These are phyloP conservation scores for Listronotus oregonensis DNA, from an alignment of 1,140 invertebrate genomes.

Conservation along the genomic window DNA sequence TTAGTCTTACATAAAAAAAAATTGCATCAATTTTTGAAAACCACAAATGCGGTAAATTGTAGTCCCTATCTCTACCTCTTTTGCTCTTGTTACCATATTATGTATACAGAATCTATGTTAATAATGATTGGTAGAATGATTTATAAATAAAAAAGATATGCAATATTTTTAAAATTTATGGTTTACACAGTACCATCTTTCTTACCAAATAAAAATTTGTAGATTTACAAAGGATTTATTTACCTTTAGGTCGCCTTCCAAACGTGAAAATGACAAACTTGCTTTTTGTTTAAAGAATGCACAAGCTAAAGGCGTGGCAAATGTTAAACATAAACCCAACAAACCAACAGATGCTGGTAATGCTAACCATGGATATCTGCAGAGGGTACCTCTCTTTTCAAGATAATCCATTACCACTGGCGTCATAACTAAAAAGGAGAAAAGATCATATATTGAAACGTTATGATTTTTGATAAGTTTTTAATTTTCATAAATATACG, in stretches of 20 bases:
- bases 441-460: conserved; percentile 42
- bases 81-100: too few relatives aligned
- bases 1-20: too few relatives aligned
- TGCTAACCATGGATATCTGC: conserved; percentile 62
- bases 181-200: too few relatives aligned
- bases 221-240: conserved; percentile 5
- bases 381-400: conserved; percentile 65
- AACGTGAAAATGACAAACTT: conserved; percentile 59
- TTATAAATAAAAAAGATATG: too few relatives aligned
- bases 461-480: not conserved
- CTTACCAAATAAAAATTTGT: too few relatives aligned
- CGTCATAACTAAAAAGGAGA: conserved; percentile 69
- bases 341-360: conserved; percentile 69
- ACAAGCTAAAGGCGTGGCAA: conserved; percentile 85
- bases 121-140: too few relatives aligned
- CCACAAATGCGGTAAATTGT: too few relatives aligned
- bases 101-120: too few relatives aligned
- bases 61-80: too few relatives aligned
- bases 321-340: conserved; percentile 75
- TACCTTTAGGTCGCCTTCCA: conserved; percentile 66
- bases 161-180: too few relatives aligned
- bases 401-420: conserved; percentile 70
- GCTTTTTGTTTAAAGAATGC: conserved; percentile 80
- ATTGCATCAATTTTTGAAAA: too few relatives aligned
- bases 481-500: too few relatives aligned